Evolutionary conservation across 2,113 vertebrate species (phyloP).

Genomic region (Chloroceryle aenea): DNA sequence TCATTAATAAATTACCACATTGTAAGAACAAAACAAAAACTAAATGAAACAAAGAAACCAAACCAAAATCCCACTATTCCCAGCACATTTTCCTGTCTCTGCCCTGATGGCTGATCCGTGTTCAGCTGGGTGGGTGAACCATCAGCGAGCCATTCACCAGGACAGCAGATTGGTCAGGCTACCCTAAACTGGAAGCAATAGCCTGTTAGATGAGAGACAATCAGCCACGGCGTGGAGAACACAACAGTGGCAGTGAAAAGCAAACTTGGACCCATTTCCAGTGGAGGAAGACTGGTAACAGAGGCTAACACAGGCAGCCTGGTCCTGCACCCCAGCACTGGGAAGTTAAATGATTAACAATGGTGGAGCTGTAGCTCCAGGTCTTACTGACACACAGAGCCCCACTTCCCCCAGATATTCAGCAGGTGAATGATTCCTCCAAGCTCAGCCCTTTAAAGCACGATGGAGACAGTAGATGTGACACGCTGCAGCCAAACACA

Average conservation of each 20-base stretch:
- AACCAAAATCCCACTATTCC: too few relatives aligned
- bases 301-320: not conserved
- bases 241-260: not conserved
- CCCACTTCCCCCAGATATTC: not conserved
- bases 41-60: not conserved
- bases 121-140: not conserved
- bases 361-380: not conserved
- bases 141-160: not conserved
- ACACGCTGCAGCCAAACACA: not conserved
- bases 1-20: not conserved
- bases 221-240: not conserved
- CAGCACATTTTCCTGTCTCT: not conserved
- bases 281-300: not conserved
- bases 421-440: not conserved
- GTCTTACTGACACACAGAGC: not conserved
- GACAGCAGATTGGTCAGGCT: not conserved
- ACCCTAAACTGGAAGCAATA: not conserved
- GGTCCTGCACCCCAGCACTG: not conserved
- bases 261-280: not conserved
- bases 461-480: fast-evolving
- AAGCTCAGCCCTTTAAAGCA: not conserved
- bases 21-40: not conserved
- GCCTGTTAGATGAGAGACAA: not conserved
- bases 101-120: not conserved
- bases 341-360: not conserved